These are phyloP conservation scores for Siniperca knerii DNA, from an alignment of 2,113 vertebrate species.

Conservation along the genomic window DNA sequence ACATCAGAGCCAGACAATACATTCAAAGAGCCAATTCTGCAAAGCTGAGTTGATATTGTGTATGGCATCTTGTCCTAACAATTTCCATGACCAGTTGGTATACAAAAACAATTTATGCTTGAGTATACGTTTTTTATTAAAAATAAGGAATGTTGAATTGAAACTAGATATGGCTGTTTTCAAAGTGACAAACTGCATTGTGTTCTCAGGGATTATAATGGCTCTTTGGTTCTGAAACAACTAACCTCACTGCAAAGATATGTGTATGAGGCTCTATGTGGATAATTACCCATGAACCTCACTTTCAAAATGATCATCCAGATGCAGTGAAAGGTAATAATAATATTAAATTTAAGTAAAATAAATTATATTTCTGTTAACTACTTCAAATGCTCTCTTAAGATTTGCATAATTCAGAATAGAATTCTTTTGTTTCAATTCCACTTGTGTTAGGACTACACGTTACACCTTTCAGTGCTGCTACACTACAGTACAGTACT, in stretches of 20 bases:
- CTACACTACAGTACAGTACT: background rate
- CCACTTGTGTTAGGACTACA: background rate
- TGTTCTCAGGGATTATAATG: background rate
- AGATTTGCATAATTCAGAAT: too few species aligned
- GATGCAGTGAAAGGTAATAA: background rate
- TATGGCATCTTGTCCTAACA: background rate
- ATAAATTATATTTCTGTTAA: background rate
- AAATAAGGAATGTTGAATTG: background rate
- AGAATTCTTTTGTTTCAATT: too few species aligned
- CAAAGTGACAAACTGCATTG: background rate
- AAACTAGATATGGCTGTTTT: background rate
- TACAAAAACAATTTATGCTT: background rate
- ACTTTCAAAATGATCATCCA: background rate
- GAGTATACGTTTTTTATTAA: background rate
- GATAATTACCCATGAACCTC: background rate
- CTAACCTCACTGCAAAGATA: background rate
- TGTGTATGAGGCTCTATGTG: background rate
- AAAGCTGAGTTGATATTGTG: too few species aligned
- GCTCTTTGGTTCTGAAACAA: background rate
- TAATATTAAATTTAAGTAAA: background rate
- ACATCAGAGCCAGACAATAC: background rate
- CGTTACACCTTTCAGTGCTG: background rate
- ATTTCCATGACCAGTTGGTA: background rate
- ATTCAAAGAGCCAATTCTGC: background rate
- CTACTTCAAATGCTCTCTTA: background rate